phyloP scores from a whole-genome alignment of 2,888 invertebrate species.

The Eupithecia subfuscata region DNA sequence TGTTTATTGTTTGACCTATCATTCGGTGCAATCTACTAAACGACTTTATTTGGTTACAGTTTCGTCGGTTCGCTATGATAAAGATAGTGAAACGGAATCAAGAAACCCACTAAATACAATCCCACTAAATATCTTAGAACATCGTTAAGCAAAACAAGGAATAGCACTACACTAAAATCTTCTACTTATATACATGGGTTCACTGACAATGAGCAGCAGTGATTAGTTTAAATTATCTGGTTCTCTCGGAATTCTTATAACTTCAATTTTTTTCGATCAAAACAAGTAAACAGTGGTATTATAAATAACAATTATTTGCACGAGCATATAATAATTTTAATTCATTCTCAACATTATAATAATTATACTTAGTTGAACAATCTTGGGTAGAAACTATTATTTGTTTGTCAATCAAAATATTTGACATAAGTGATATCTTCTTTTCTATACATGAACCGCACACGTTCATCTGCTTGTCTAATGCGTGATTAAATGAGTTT shows the following conservation, averaged over 20 bases:
- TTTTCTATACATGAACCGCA: neutral
- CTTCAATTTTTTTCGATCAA: neutral
- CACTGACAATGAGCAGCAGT: neutral
- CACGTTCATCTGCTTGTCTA: neutral
- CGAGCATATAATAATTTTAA: neutral
- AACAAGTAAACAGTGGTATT: neutral
- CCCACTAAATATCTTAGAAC: no score
- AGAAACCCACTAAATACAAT: no score
- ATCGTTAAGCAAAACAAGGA: no score
- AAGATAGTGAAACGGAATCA: no score
- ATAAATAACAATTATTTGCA: neutral
- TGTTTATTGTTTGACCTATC: no score
- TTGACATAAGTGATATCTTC: no score
- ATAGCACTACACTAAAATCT: no score
- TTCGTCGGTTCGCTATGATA: no score
- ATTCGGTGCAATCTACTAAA: no score
- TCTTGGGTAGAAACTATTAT: neutral
- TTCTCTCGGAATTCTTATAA: neutral
- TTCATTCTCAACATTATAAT: neutral
- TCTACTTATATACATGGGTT: no score
- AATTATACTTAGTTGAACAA: neutral
- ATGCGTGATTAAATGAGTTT: neutral
- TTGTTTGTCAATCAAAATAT: neutral
- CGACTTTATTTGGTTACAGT: no score
- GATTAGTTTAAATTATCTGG: neutral